Base-by-base conservation (phyloP, 2,797 vertebrate genomes). In the Coranthus polyacanthus region DNA sequence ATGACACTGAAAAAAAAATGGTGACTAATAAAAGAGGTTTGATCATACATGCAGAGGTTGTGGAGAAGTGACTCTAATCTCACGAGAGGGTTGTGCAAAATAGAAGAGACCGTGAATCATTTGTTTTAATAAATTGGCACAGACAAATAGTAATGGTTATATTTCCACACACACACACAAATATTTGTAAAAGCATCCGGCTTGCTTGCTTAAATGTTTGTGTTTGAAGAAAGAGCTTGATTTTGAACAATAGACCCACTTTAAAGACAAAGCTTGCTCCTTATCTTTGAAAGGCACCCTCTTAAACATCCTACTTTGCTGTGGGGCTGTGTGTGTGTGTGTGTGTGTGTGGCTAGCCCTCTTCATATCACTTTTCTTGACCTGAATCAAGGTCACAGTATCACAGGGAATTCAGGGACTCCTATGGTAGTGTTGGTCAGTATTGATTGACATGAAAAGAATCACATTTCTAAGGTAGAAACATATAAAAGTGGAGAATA, bases 251-350 rank as follows among this genome's bases (percentile, higher is more conserved):
- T 89, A 78, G 88, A 66, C 11, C 47, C 59, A 66, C 79, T 89
- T 89, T 82, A 66, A 79, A 65, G 74, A 88, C 86, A 92, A 92
- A 87, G 81, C 85, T 68, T 2, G 44, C 43, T 49, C 63, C 91
- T 93, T 94, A 93, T 94, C 92, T 92, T 57, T 55, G 59, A 54
- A 87, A 58, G 68, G 79, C 92, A 91, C 90, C 80, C 82, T 75
- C 75, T 76, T 83, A 68, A 80, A 89, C 80, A 91, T 93, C 90
- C 91, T 92, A 85, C 83, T 82, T 57, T 76, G 75, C 83, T 55
- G 37, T 47, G 51, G 62, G 53, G 70, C 63, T 68, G 68, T 29
- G 68, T n/a, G n/a, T n/a, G n/a, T n/a, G n/a, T n/a, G n/a, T n/a
- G n/a, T 51, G 47, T 61, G 55, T 43, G 42, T 2, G n/a, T 18